Percentiles rank a stretch among this genome's conserved stretches.
These are phyloP conservation scores for Eilema sororculum DNA, from an alignment of 2,888 invertebrate genomes.

Conservation along the genomic window DNA sequence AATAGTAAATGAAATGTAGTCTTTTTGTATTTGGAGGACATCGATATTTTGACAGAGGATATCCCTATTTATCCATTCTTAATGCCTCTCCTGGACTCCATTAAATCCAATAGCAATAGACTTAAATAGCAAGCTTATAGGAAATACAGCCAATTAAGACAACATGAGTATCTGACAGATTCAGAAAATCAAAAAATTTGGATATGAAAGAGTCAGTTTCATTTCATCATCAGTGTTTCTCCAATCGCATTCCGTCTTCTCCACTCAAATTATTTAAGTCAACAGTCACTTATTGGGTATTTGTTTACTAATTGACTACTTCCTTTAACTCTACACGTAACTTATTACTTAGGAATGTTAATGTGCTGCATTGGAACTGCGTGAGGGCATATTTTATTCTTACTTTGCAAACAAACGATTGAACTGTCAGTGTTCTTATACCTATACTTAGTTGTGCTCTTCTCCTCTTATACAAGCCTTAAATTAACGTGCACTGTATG, in stretches of 20 bases:
- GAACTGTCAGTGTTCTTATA: neutral
- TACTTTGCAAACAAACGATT: neutral
- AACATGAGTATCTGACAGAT: neutral
- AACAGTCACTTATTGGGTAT: slow-evolving; percentile 3
- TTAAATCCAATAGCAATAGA: no score
- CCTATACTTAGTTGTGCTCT: no score
- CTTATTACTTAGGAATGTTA: slow-evolving; percentile 3
- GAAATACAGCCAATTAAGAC: neutral
- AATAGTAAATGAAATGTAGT: no score
- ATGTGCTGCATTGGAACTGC: neutral
- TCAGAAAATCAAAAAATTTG: no score
- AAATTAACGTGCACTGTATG: no score
- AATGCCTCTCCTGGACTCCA: no score
- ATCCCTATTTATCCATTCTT: neutral
- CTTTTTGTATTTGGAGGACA: no score
- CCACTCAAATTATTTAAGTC: neutral
- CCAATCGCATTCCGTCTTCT: neutral
- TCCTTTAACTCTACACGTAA: neutral
- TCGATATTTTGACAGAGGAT: no score
- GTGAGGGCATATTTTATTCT: neutral
- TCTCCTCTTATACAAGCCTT: neutral
- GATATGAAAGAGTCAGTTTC: neutral
- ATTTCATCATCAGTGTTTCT: neutral
- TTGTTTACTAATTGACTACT: slow-evolving; percentile 6
- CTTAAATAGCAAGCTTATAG: no score